Percentiles rank a stretch among this genome's conserved stretches.
Conservation (phyloP, 2,888 invertebrate species). For the Pammene aurita region DNA sequence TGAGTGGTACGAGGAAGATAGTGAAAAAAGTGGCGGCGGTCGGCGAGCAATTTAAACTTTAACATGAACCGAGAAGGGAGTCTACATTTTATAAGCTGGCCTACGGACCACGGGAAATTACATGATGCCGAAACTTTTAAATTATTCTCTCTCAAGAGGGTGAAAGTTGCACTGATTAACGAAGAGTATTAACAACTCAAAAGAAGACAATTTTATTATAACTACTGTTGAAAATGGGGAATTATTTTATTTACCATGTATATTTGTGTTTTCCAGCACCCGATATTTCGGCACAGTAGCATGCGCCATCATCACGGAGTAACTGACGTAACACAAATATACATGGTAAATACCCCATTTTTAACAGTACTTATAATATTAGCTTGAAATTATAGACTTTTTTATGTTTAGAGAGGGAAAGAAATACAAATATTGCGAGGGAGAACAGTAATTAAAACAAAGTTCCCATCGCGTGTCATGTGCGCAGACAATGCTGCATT, state of each 20-base stretch:
- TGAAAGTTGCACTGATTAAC: conserved; percentile 29
- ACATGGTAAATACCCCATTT: too few relatives aligned
- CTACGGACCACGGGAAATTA: conserved; percentile 62
- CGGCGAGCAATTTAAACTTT: conserved; percentile 76
- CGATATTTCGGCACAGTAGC: too few relatives aligned
- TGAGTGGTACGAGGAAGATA: conserved; percentile 74
- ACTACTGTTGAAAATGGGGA: too few relatives aligned
- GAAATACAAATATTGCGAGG: conserved; percentile 15
- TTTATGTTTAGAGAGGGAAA: conserved; percentile 4
- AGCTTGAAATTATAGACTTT: too few relatives aligned
- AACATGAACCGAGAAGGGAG: conserved; percentile 61
- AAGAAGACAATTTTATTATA: conserved; percentile 1
- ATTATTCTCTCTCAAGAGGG: conserved; percentile 49
- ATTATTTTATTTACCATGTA: too few relatives aligned
- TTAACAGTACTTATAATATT: too few relatives aligned
- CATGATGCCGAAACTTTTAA: conserved; percentile 63
- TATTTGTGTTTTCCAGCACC: too few relatives aligned
- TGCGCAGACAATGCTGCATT: conserved; percentile 77
- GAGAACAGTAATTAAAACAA: conserved; percentile 54
- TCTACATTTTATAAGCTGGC: conserved; percentile 73
- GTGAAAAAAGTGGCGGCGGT: conserved; percentile 71
- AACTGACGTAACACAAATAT: too few relatives aligned
- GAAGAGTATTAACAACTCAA: conserved; percentile 11
- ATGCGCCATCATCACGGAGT: too few relatives aligned
- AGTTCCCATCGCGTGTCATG: conserved; percentile 61